Evolutionary conservation across 53 echinoderm and acorn worm genomes (phyloP).

Genomic region (Paracentrotus lividus): DNA sequence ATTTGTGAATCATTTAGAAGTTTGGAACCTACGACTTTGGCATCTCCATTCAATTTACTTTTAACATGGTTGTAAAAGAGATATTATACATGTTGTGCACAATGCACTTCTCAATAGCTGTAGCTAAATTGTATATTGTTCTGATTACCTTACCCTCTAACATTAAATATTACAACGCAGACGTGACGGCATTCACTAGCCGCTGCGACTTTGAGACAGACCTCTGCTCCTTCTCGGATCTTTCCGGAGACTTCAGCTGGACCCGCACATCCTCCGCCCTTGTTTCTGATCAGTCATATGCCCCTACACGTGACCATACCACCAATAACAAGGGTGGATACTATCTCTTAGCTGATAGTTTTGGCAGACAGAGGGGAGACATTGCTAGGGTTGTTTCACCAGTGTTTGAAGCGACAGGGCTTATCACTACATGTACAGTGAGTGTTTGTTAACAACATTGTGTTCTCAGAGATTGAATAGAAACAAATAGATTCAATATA

Average conservation of each 20-base stretch:
- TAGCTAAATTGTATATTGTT: too few species aligned
- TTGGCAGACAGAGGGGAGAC: constrained; percentile 63
- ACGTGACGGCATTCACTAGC: background rate
- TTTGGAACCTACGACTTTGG: too few species aligned
- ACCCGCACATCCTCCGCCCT: constrained; percentile 64
- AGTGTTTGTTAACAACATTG: too few species aligned
- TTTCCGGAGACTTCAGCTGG: constrained; percentile 73
- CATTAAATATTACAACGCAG: too few species aligned
- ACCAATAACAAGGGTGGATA: constrained; percentile 76
- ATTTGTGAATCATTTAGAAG: too few species aligned
- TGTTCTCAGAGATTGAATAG: too few species aligned
- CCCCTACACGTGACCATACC: constrained; percentile 77
- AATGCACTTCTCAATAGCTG: too few species aligned
- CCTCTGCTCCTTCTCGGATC: constrained; percentile 57
- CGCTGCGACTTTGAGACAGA: constrained; percentile 72
- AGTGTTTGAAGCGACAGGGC: constrained; percentile 48
- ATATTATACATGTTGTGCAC: too few species aligned
- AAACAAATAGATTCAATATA: too few species aligned
- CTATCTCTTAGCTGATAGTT: constrained; percentile 79
- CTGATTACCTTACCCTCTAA: too few species aligned
- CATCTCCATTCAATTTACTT: too few species aligned
- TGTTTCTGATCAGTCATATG: constrained; percentile 50
- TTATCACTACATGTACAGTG: constrained; percentile 54
- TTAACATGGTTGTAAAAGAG: too few species aligned
- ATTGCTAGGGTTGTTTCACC: constrained; percentile 71